Conservation (phyloP, 2,113 vertebrate species). For the Pipa parva region DNA sequence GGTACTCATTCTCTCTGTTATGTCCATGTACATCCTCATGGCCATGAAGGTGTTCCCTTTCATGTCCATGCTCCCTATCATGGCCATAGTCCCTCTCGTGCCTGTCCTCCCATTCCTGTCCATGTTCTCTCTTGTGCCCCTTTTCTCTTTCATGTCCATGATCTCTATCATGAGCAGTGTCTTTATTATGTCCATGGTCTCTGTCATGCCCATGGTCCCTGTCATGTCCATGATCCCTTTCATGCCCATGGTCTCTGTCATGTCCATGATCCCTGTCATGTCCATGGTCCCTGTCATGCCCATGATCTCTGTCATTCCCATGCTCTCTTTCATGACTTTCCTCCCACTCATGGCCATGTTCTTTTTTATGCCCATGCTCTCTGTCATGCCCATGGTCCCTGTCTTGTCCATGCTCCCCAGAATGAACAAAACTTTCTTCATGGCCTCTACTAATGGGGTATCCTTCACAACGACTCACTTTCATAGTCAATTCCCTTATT, state of each 20-base stretch:
- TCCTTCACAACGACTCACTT: constrained; percentile 68
- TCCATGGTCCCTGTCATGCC: constrained; percentile 21
- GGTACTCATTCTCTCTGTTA: constrained; percentile 43
- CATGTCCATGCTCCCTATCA: constrained; percentile 23
- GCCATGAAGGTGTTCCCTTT: constrained; percentile 20
- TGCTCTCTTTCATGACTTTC: constrained; percentile 17
- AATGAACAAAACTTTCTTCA: constrained; percentile 20
- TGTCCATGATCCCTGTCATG: constrained; percentile 16
- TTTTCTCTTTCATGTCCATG: constrained; percentile 12
- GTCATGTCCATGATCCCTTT: constrained; percentile 7
- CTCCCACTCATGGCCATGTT: constrained; percentile 14
- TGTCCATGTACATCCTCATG: constrained; percentile 33
- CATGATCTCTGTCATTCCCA: constrained; percentile 13
- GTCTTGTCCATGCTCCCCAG: constrained; percentile 23
- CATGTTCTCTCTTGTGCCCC: constrained; percentile 21
- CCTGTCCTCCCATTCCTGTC: constrained; percentile 24
- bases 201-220: constrained; percentile 15
- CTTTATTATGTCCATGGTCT: constrained; percentile 10
- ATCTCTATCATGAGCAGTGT: constrained; percentile 5
- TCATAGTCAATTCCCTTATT: constrained; percentile 71
- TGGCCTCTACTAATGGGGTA: constrained; percentile 43
- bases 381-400: constrained; percentile 27
- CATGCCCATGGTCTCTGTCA: constrained; percentile 31
- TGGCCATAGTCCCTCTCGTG: constrained; percentile 30
- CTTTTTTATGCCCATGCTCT: constrained; percentile 4